These are phyloP conservation scores for Philereme vetulata DNA, from an alignment of 2,888 invertebrate species.

Conservation along the genomic window DNA sequence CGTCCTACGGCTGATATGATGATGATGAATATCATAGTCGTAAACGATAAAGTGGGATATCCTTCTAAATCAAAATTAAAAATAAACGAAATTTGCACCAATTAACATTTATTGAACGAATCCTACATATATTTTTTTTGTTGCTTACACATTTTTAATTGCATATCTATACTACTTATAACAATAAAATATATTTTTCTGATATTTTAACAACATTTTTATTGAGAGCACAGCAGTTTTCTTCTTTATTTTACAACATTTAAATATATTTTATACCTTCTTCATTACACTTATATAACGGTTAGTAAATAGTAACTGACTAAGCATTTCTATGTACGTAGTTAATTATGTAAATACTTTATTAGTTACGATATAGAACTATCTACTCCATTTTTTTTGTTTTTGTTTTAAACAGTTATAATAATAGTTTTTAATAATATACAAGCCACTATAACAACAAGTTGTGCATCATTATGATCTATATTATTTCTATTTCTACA, in stretches of 20 bases:
- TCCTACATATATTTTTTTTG: constrained; percentile 12
- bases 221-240: constrained; percentile 78
- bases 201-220: constrained; percentile 42
- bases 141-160: not conserved
- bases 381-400: not conserved
- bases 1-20: too few relatives aligned
- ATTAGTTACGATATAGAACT: too few relatives aligned
- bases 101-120: constrained; percentile 12
- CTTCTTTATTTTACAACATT: constrained; percentile 9
- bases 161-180: constrained; percentile 17
- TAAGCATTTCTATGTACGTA: too few relatives aligned
- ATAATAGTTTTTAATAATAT: not conserved
- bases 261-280: not conserved
- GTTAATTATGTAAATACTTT: too few relatives aligned
- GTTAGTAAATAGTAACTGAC: too few relatives aligned
- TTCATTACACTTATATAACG: too few relatives aligned
- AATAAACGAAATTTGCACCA: constrained; percentile 10
- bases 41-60: not conserved
- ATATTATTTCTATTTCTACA: constrained; percentile 10
- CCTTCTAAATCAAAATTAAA: not conserved
- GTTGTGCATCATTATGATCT: constrained; percentile 26
- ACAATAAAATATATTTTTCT: constrained; percentile 21
- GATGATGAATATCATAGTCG: too few relatives aligned
- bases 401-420: not conserved
- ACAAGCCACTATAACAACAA: constrained; percentile 16